Base-by-base conservation (phyloP, 2,797 vertebrate genomes). In the Microctenopoma stevenorrisi region DNA sequence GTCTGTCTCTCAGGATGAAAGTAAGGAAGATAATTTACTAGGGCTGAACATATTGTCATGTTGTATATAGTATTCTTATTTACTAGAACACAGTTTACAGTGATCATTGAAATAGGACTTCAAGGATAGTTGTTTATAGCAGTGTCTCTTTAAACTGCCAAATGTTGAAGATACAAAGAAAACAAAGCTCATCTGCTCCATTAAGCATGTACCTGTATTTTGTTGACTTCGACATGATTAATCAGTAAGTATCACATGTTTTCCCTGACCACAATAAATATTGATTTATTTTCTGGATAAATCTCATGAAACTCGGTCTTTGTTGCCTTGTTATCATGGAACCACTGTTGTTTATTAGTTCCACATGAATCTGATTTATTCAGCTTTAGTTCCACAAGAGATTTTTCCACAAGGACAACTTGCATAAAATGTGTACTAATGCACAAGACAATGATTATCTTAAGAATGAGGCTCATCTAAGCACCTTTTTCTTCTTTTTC, bases 281-380 rank as follows among this genome's bases (percentile, higher is more conserved):
- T 43, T 63, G 8, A 50, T 72, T 42, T 58, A 12, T 56, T 48
- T 43, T 7, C 25, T 47, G 15, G 53, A 18, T 4, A n/a, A 72
- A 48, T 15, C 15, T 16, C 30, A 6, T 42, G 50, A 48, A 26
- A 14, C 4, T 28, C 10, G 0, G 12, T 54, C n/a, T 37, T 60
- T 40, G 47, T 1, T 46, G n/a, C 30, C 33, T 28, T 37, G 28
- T 13, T 26, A 53, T 50, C 2, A 22, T 70, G 65, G 57, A 54
- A 57, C 28, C 43, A 14, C 26, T 33, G 59, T 65, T 80, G 26
- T 73, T 71, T 76, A 76, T 76, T 62, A 56, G 22, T 74, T 52
- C 63, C 67, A 58, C 50, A 44, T 74, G 66, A 59, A 53, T n/a
- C 30, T 2, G 0, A 47, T 60, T 75, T 61, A 57, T 76, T 72